Percentiles rank a stretch among this genome's conserved stretches.
Evolutionary conservation across 2,113 vertebrate species (phyloP).

Genomic region (Anhinga anhinga): DNA sequence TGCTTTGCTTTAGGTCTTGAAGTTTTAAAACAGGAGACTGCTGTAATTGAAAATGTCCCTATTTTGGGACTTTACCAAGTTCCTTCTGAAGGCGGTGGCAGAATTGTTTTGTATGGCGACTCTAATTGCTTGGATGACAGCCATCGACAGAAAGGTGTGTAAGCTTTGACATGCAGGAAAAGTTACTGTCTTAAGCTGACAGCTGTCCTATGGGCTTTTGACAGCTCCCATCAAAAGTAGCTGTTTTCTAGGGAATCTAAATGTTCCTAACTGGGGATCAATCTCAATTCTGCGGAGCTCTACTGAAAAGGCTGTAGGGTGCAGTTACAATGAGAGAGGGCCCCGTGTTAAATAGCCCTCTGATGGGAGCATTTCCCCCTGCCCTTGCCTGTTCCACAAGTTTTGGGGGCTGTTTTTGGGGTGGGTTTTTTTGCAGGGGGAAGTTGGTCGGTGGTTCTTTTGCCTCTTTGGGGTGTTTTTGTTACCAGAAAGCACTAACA

Average conservation of each 20-base stretch:
- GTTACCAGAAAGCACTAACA: background rate
- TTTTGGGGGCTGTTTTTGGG: background rate
- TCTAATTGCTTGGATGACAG: slow-evolving; percentile 98
- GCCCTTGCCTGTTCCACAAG: background rate
- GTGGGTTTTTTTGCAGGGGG: background rate
- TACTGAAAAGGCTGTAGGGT: background rate
- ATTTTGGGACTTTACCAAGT: slow-evolving; percentile 94
- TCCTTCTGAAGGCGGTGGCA: slow-evolving; percentile 87
- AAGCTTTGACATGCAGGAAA: fast-evolving
- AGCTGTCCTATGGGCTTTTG: background rate
- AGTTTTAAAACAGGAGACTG: slow-evolving; percentile 94
- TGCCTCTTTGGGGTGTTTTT: background rate
- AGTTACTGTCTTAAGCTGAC: background rate
- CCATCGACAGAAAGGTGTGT: slow-evolving; percentile 93
- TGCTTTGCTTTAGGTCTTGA: slow-evolving; percentile 83
- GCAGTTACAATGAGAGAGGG: background rate
- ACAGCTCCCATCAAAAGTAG: background rate
- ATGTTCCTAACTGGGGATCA: background rate
- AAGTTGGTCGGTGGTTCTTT: background rate
- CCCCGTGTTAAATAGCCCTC: background rate
- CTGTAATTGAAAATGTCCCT: slow-evolving; percentile 89
- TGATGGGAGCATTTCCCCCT: background rate
- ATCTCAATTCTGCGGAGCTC: background rate
- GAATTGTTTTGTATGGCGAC: slow-evolving; percentile 93
- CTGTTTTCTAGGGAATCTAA: background rate